Evolutionary conservation across 1,140 invertebrate genomes (phyloP).

Genomic region (Drosophila tropicalis): DNA sequence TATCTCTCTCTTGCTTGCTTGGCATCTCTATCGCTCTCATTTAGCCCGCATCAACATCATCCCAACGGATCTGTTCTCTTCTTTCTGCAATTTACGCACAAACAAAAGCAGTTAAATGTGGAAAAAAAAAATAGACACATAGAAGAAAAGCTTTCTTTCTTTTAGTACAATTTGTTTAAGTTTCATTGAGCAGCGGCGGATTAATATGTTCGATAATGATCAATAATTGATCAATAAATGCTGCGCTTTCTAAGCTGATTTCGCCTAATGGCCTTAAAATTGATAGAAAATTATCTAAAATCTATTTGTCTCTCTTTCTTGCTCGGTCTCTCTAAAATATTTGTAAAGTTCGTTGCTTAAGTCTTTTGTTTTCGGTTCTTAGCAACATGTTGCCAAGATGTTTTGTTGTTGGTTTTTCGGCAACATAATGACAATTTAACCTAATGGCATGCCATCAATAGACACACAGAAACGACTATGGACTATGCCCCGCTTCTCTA

Average conservation of each 20-base stretch:
- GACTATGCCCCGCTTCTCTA: too few relatives aligned
- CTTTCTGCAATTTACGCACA: constrained; percentile 54
- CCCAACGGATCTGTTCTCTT: constrained; percentile 3
- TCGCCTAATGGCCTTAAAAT: constrained; percentile 60
- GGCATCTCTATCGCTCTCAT: not conserved
- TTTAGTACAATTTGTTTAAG: constrained; percentile 47
- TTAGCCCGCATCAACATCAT: constrained; percentile 44
- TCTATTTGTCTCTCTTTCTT: too few relatives aligned
- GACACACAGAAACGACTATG: not conserved
- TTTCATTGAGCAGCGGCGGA: constrained; percentile 30
- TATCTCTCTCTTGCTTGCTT: not conserved
- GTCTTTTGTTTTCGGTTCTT: constrained; percentile 51
- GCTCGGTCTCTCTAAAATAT: too few relatives aligned
- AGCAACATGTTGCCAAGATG: constrained; percentile 1
- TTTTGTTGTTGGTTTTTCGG: not conserved
- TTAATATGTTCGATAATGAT: constrained; percentile 61
- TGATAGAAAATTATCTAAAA: too few relatives aligned
- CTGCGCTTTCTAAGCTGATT: constrained; percentile 62
- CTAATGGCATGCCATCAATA: constrained; percentile 19
- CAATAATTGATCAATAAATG: constrained; percentile 69
- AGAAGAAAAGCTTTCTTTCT: constrained; percentile 52
- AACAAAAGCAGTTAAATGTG: constrained; percentile 22
- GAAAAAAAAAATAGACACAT: too few relatives aligned
- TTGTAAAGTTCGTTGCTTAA: constrained; percentile 66
- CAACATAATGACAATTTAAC: constrained; percentile 22